phyloP scores from a whole-genome alignment of 1,140 invertebrate species.

The Goniozus legneri region DNA sequence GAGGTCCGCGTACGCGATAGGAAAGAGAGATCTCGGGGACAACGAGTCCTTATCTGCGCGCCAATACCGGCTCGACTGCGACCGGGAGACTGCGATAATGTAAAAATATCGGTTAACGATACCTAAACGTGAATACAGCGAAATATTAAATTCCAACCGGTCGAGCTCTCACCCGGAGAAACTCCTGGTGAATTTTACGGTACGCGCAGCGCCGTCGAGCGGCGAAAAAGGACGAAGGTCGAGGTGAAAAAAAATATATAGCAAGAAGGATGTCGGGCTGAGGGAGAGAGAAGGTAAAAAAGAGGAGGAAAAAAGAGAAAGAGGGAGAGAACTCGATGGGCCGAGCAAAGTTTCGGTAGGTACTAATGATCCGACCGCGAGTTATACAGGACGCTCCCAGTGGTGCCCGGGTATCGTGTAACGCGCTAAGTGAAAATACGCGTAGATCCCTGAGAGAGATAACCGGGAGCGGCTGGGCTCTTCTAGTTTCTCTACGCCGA shows the following conservation, averaged over 20 bases:
- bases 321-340: slow-evolving; percentile 17
- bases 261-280: background rate
- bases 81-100: too few relatives aligned
- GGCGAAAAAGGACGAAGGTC: background rate
- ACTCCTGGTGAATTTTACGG: background rate
- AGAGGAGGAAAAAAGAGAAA: slow-evolving; percentile 1
- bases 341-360: slow-evolving; percentile 28
- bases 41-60: too few relatives aligned
- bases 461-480: too few relatives aligned
- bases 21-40: too few relatives aligned
- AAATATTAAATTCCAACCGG: too few relatives aligned
- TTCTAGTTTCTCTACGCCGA: slow-evolving; percentile 14
- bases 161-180: background rate
- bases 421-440: slow-evolving; percentile 51
- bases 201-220: background rate
- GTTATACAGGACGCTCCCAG: background rate
- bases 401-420: slow-evolving; percentile 39
- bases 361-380: slow-evolving; percentile 47
- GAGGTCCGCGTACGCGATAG: too few relatives aligned
- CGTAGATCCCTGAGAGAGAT: slow-evolving; percentile 47
- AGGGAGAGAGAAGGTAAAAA: slow-evolving; percentile 4
- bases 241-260: background rate
- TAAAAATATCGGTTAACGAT: too few relatives aligned
- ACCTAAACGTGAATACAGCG: too few relatives aligned
- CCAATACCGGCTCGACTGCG: too few relatives aligned